These are phyloP conservation scores for Epistrophella euchroma DNA, from an alignment of 2,888 invertebrate species.

Conservation along the genomic window DNA sequence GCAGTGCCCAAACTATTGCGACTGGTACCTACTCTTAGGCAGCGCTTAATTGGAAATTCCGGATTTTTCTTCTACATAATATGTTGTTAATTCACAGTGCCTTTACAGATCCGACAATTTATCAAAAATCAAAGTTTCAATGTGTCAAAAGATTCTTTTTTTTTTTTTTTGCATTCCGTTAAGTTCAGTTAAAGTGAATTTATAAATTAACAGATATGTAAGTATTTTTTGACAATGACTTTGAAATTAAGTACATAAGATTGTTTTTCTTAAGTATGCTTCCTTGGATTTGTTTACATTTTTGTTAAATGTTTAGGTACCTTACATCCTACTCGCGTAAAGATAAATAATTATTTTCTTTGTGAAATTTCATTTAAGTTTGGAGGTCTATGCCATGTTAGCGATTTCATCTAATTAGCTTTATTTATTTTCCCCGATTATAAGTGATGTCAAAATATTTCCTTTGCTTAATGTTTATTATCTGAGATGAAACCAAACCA, in stretches of 20 bases:
- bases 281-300: background rate
- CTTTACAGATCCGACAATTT: too few species aligned
- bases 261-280: background rate
- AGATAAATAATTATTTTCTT: background rate
- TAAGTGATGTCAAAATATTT: constrained; percentile 70
- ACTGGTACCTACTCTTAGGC: too few species aligned
- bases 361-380: constrained; percentile 19
- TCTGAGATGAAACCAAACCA: constrained; percentile 26
- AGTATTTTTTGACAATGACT: background rate
- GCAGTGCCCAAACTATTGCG: too few species aligned
- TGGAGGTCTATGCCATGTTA: constrained; percentile 52
- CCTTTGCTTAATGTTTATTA: constrained; percentile 58
- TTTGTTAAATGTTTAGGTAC: background rate
- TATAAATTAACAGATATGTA: too few species aligned
- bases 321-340: background rate
- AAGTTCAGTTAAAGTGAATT: too few species aligned
- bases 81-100: too few species aligned
- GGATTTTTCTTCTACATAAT: too few species aligned
- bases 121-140: too few species aligned
- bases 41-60: too few species aligned
- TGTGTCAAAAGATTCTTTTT: too few species aligned
- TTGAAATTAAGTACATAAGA: background rate
- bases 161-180: too few species aligned
- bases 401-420: constrained; percentile 37
- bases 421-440: constrained; percentile 25